Conservation (phyloP, 2,797 vertebrate genomes). For the Heterohyrax brucei region DNA sequence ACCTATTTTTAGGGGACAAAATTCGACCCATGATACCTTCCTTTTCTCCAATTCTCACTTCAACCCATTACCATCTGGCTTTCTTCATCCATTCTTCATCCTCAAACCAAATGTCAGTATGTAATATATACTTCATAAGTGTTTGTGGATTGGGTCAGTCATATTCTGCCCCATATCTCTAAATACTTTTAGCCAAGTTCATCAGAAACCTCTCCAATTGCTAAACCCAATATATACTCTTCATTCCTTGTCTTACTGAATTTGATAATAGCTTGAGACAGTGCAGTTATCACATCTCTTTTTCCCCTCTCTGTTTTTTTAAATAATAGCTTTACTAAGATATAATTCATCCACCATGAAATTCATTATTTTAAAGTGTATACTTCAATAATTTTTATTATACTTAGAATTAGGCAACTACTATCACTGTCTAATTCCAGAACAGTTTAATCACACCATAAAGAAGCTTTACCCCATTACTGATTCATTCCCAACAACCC, state of each 20-base stretch:
- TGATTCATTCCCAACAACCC: background rate
- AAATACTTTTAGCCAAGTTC: slow-evolving; percentile 11
- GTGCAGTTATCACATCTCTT: background rate
- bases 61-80: background rate
- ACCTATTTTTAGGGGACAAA: too few relatives aligned
- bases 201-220: background rate
- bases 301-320: background rate
- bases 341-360: too few relatives aligned
- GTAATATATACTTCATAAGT: slow-evolving; percentile 3
- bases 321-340: background rate
- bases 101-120: background rate
- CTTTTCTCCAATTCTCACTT: background rate
- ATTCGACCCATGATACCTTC: background rate
- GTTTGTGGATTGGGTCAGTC: slow-evolving; percentile 33
- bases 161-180: background rate
- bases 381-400: too few relatives aligned
- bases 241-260: background rate
- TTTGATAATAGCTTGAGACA: background rate
- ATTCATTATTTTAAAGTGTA: too few relatives aligned
- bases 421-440: slow-evolving; percentile 37
- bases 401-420: too few relatives aligned
- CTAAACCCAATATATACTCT: background rate
- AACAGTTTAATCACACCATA: slow-evolving; percentile 70
- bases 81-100: slow-evolving; percentile 3
- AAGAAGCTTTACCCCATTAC: slow-evolving; percentile 21